These are phyloP conservation scores for Eristalis intricaria DNA, from an alignment of 2,888 invertebrate genomes.

Conservation along the genomic window DNA sequence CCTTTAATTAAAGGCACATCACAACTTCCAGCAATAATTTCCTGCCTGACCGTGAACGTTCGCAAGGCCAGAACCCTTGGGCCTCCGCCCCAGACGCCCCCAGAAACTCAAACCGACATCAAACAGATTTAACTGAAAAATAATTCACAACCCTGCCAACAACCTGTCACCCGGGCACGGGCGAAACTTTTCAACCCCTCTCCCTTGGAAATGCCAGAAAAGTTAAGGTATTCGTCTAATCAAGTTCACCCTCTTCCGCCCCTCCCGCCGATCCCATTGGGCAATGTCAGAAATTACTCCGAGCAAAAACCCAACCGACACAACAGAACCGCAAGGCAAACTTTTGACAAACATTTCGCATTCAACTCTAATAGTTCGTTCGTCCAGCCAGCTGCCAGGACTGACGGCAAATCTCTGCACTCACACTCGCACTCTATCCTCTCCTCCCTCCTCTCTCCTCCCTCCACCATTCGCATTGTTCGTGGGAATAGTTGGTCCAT, in stretches of 20 bases:
- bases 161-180: background rate
- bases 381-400: slow-evolving; percentile 11
- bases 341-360: slow-evolving; percentile 51
- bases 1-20: background rate
- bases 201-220: background rate
- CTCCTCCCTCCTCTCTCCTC: background rate
- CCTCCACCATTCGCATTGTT: too few species aligned
- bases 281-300: slow-evolving; percentile 38
- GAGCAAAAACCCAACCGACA: slow-evolving; percentile 3
- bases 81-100: background rate
- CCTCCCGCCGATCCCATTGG: background rate
- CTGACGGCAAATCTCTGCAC: slow-evolving; percentile 5
- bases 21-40: background rate
- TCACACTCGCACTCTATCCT: background rate
- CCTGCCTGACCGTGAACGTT: background rate
- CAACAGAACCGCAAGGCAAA: slow-evolving; percentile 48
- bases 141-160: background rate
- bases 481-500: too few species aligned
- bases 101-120: background rate
- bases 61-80: background rate
- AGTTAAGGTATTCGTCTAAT: slow-evolving; percentile 31
- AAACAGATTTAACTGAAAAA: background rate
- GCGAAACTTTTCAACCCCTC: background rate
- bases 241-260: slow-evolving; percentile 20
- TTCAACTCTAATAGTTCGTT: slow-evolving; percentile 53